These are phyloP conservation scores for Pedionomus torquatus DNA, from an alignment of 2,113 vertebrate genomes.

Conservation along the genomic window DNA sequence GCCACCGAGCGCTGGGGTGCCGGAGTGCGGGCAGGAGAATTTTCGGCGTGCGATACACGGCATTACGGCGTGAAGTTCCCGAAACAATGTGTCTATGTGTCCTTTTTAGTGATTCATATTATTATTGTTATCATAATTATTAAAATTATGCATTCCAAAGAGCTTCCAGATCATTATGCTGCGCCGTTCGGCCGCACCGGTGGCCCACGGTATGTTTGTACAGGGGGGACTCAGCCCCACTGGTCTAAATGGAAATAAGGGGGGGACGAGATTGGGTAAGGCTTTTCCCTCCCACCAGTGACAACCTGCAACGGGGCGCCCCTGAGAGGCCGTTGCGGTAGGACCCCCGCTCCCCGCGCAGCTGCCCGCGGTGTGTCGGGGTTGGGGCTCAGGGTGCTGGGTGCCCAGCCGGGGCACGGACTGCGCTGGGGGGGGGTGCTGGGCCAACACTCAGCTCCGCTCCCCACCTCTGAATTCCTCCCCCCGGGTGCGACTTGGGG, in stretches of 20 bases:
- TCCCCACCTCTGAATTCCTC: neutral
- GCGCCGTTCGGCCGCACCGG: neutral
- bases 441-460: neutral
- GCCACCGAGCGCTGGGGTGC: neutral
- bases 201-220: neutral
- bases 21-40: neutral
- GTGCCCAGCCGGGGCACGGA: neutral
- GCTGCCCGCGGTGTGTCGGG: neutral
- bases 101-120: neutral
- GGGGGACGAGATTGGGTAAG: accelerated
- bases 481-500: neutral
- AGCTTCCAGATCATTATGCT: neutral
- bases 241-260: neutral
- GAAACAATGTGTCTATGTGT: neutral
- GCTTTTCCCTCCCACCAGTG: neutral
- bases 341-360: neutral
- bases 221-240: no score
- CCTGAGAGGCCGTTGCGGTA: neutral
- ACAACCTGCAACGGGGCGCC: neutral
- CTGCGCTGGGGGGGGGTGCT: no score
- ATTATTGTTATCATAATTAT: neutral
- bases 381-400: neutral
- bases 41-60: neutral
- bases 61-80: neutral
- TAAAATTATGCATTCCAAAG: neutral